Base-by-base conservation (phyloP, 2,888 invertebrate species). In the Sarcophaga caerulescens region DNA sequence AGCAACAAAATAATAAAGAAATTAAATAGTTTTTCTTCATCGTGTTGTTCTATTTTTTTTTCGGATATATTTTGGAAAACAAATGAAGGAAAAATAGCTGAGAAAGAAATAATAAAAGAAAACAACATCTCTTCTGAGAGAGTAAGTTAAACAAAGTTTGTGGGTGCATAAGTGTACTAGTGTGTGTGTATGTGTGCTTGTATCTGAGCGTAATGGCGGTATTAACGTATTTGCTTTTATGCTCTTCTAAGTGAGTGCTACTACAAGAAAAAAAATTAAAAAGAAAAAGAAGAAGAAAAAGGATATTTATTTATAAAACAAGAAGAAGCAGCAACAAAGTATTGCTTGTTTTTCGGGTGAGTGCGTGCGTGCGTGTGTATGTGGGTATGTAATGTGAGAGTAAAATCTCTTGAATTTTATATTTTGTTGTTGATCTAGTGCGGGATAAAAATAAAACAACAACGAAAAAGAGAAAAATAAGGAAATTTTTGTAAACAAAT, bases 401-500 rank as follows among this genome's bases (percentile, higher is more conserved):
- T 35, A n/a, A 57, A 57, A 57, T 57, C 57, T 63, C 25, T 12
- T 23, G 17, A 63, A 63, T 14, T 11, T 4, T 17, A 35, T 1
- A 35, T 35, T 35, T 35, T 35, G 3, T 35, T 35, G 35, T 35
- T 35, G 35, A 35, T 35, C 35, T 35, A 35, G 35, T 35, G 10
- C 8, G 35, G 35, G 10, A 35, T 35, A 35, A 35, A 35, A 35
- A 35, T 35, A 35, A 35, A 35, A 35, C 35, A 68, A 68, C 17
- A 52, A 68, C 44, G 23, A n/a, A 52, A 74, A 71, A 45, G 23
- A 82, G 62, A 77, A 81, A 75, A 71, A 70, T 75, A 69, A 85
- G 81, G 62, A 69, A 84, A 68, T 70, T 52, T 76, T 84, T 78
- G 77, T 81, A 84, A 86, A 86, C 85, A 85, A 85, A 85, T 59